phyloP scores from a whole-genome alignment of 2,113 vertebrate species.

The Laticauda colubrina region DNA sequence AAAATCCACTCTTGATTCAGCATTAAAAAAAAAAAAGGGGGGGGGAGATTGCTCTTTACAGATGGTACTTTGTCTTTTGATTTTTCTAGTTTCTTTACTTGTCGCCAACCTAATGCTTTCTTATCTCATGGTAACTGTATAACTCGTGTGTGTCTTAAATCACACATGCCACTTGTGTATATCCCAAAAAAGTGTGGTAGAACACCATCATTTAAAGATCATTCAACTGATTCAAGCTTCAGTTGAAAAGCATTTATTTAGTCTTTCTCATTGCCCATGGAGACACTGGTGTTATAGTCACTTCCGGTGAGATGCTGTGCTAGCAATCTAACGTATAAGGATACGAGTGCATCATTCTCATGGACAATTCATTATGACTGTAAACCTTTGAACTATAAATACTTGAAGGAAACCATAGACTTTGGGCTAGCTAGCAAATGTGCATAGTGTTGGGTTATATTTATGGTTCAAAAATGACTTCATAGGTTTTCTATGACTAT shows the following conservation, averaged over 20 bases:
- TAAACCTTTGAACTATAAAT: background rate
- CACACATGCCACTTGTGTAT: slow-evolving; percentile 9
- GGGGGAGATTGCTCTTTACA: background rate
- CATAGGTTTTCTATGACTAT: slow-evolving; percentile 25
- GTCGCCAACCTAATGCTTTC: slow-evolving; percentile 27
- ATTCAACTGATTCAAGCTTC: background rate
- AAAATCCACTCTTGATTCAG: background rate
- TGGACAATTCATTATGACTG: background rate
- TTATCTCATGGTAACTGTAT: slow-evolving; percentile 26
- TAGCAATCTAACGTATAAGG: background rate
- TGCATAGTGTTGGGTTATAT: slow-evolving; percentile 9
- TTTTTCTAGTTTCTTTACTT: background rate
- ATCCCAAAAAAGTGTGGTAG: background rate
- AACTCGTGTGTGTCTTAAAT: slow-evolving; percentile 32
- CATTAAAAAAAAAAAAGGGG: background rate
- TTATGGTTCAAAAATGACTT: slow-evolving; percentile 7
- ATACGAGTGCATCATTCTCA: background rate
- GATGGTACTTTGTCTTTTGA: background rate
- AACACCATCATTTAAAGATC: background rate
- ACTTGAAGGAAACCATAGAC: background rate
- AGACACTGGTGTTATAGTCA: background rate
- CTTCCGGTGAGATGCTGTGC: background rate
- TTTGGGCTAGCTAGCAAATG: background rate
- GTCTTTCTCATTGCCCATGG: background rate
- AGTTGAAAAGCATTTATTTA: background rate